Percentiles rank a stretch among this genome's conserved stretches.
These are phyloP conservation scores for Xanthostigma xanthostigma DNA, from an alignment of 2,888 invertebrate genomes.

Conservation along the genomic window DNA sequence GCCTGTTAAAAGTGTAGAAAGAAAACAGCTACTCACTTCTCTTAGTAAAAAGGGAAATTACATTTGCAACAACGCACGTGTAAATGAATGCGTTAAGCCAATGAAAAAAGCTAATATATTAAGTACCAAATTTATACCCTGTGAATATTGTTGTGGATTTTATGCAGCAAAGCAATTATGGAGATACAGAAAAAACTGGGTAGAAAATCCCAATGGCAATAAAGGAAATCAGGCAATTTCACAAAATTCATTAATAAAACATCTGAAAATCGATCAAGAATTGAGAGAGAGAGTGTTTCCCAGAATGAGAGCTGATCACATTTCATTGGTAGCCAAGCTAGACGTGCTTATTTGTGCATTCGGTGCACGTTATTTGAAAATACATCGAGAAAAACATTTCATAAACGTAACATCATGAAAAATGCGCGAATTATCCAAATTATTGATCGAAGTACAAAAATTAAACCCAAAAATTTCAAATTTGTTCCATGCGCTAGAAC, in stretches of 20 bases:
- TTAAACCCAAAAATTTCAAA: no score
- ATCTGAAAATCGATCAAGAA: constrained; percentile 7
- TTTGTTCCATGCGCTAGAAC: no score
- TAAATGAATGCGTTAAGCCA: no score
- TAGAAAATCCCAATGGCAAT: neutral
- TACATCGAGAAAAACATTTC: constrained; percentile 14
- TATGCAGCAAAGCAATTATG: constrained; percentile 13
- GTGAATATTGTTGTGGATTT: constrained; percentile 6
- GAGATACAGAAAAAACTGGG: constrained; percentile 13
- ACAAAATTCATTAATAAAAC: constrained; percentile 5
- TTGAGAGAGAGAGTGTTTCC: constrained; percentile 9
- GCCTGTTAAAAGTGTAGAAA: no score
- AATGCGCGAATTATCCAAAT: no score
- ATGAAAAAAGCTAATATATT: no score
- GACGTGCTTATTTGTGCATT: constrained; percentile 12
- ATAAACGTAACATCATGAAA: constrained; percentile 10
- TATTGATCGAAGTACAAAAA: no score
- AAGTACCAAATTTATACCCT: no score
- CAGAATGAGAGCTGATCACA: constrained; percentile 10
- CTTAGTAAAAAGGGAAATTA: no score
- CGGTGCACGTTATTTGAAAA: constrained; percentile 12
- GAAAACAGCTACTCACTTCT: no score
- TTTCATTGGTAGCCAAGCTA: constrained; percentile 10
- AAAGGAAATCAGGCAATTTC: neutral
- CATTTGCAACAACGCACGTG: no score